Evolutionary conservation across 2,113 vertebrate genomes (phyloP).

Genomic region (Speoplatyrhinus poulsoni): DNA sequence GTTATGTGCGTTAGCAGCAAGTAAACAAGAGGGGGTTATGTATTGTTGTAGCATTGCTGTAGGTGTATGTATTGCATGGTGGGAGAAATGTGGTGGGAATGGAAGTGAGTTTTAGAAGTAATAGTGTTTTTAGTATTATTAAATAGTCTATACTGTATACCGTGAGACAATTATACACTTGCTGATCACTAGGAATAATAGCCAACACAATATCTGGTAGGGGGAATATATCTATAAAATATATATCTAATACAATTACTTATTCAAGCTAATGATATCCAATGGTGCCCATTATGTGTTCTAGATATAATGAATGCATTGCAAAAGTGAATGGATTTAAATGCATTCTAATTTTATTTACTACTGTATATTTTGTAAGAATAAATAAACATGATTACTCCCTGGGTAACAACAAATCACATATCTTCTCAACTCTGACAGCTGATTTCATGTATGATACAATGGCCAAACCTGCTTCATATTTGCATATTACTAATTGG

Average conservation of each 20-base stretch:
- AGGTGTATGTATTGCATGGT: constrained; percentile 27
- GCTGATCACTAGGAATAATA: neutral
- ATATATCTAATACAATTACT: neutral
- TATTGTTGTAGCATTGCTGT: constrained; percentile 20
- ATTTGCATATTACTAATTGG: constrained; percentile 56
- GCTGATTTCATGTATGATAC: constrained; percentile 3
- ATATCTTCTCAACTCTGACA: neutral
- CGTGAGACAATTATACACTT: neutral
- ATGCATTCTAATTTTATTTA: too few relatives aligned
- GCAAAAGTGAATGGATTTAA: too few relatives aligned
- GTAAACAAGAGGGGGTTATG: constrained; percentile 25
- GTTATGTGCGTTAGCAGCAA: constrained; percentile 48
- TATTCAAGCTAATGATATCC: too few relatives aligned
- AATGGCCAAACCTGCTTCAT: constrained; percentile 13
- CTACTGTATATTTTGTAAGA: too few relatives aligned
- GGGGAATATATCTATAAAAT: neutral
- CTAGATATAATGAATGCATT: too few relatives aligned
- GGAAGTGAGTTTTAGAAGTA: neutral
- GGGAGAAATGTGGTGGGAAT: constrained; percentile 10
- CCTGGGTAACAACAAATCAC: neutral
- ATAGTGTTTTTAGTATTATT: neutral
- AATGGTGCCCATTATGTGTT: too few relatives aligned
- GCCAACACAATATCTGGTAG: neutral
- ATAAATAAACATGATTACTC: too few relatives aligned
- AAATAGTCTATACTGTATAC: neutral